A percentile compares a stretch with the other conserved stretches of the same genome.
phyloP scores from a whole-genome alignment of 2,888 invertebrate genomes.

The Cephus runcator region DNA sequence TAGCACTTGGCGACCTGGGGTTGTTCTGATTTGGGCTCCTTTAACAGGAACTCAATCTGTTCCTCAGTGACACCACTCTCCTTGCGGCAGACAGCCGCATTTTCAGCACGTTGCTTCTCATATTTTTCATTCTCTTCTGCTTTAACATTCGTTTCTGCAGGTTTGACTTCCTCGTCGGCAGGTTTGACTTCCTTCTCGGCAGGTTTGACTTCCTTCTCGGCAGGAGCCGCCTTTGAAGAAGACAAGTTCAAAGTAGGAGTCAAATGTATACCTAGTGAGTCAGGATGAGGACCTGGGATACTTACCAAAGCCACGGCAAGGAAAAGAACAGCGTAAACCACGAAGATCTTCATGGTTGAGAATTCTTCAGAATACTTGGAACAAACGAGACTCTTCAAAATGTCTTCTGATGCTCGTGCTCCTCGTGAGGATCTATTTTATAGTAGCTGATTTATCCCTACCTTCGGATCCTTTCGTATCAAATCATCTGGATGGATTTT shows the following conservation, averaged over 20 bases:
- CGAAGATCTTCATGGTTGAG: constrained; percentile 13
- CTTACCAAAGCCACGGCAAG: constrained; percentile 7
- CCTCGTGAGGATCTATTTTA: neutral
- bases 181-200: neutral
- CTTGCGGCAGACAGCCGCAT: constrained; percentile 12
- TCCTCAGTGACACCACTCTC: constrained; percentile 19
- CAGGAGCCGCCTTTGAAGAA: neutral
- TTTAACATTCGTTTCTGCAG: neutral
- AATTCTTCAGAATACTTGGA: neutral
- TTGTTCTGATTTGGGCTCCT: constrained; percentile 10
- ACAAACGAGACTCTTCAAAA: neutral
- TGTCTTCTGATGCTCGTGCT: neutral
- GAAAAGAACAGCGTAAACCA: neutral
- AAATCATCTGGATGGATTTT: neutral
- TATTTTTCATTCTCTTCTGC: neutral
- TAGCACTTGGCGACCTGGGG: constrained; percentile 21
- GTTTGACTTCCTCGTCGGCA: neutral
- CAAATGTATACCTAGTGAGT: neutral
- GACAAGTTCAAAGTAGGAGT: neutral
- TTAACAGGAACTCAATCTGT: constrained; percentile 13
- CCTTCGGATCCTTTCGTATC: neutral
- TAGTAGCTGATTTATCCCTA: neutral
- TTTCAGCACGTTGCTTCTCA: neutral
- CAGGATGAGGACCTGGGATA: neutral
- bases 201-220: neutral